Percentiles rank a stretch among this genome's conserved stretches.
Evolutionary conservation across 2,888 invertebrate species (phyloP).

Genomic region (Troilus luridus): DNA sequence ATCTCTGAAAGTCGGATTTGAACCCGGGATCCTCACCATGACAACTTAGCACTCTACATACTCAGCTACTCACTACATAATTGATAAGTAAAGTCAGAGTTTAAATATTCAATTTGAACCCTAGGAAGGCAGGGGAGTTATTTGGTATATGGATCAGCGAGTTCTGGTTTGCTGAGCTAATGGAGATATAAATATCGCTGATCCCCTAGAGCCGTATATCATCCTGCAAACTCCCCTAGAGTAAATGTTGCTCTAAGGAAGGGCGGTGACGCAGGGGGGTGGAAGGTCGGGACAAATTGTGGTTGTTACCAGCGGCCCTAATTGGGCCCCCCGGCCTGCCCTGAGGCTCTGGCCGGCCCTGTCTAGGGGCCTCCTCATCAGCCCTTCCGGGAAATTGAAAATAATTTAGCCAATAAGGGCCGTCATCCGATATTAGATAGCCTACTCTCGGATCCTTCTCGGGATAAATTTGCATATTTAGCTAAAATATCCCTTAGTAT

Average conservation of each 20-base stretch:
- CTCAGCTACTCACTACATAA: too few relatives aligned
- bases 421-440: neutral
- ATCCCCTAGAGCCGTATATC: neutral
- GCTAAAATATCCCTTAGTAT: neutral
- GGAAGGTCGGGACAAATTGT: conserved; percentile 17
- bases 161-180: neutral
- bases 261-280: neutral
- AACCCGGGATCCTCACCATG: too few relatives aligned
- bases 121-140: neutral
- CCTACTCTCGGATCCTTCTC: neutral
- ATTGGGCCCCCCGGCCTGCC: neutral
- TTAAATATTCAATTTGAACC: neutral
- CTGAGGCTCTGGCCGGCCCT: neutral
- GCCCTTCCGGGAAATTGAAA: neutral
- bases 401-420: conserved; percentile 32
- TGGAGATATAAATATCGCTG: conserved; percentile 6
- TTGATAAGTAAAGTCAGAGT: neutral
- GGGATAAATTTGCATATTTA: neutral
- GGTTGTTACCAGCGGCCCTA: conserved; percentile 24
- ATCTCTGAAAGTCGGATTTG: too few relatives aligned
- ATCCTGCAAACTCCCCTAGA: neutral
- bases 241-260: neutral
- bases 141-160: neutral
- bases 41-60: too few relatives aligned
- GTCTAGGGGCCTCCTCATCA: neutral